phyloP scores from a whole-genome alignment of 2,113 vertebrate genomes.

The Ptyas mucosa region DNA sequence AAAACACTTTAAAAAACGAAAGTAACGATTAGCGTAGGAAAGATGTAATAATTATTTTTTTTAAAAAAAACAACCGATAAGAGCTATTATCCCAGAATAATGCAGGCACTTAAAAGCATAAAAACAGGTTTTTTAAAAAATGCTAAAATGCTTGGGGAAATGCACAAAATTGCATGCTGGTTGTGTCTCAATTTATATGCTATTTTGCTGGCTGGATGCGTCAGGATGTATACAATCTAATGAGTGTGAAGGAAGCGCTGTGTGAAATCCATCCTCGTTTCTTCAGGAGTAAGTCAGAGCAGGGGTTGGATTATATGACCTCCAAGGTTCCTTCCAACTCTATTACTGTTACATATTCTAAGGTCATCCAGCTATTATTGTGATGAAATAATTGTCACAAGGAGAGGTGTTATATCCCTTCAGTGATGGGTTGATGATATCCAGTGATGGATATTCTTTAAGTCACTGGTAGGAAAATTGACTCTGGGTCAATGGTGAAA shows the following conservation, averaged over 20 bases:
- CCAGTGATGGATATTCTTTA: background rate
- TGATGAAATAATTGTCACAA: background rate
- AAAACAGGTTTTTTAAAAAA: background rate
- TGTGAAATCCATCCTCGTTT: background rate
- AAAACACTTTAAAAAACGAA: background rate
- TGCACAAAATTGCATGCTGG: background rate
- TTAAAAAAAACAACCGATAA: background rate
- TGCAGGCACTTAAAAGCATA: background rate
- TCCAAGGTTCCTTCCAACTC: no score
- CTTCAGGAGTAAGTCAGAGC: background rate
- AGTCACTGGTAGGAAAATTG: background rate
- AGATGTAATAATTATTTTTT: background rate
- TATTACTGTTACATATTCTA: background rate
- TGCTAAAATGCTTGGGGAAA: background rate
- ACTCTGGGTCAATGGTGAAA: no score
- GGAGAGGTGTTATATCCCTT: background rate
- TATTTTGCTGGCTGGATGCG: background rate
- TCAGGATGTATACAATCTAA: background rate
- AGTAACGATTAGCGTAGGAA: background rate
- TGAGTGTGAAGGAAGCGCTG: background rate
- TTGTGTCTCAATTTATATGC: background rate
- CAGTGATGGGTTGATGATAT: background rate
- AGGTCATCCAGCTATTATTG: background rate
- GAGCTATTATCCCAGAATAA: background rate
- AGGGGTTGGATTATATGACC: no score